Base-by-base conservation (phyloP, 2,888 invertebrate species). In the Leptogaster cylindrica region DNA sequence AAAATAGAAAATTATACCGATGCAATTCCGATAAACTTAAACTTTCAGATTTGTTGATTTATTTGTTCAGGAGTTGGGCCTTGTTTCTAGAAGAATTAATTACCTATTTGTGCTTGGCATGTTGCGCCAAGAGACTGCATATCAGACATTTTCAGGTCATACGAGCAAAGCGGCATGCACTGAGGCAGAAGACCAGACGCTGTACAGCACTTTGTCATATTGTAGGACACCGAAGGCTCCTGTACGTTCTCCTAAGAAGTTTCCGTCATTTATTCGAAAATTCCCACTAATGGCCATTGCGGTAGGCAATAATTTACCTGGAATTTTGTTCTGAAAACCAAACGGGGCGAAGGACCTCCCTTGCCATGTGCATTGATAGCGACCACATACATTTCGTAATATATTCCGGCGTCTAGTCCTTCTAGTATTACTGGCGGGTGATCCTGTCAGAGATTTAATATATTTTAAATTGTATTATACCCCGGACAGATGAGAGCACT, bases 131-230 rank as follows among this genome's bases (percentile, higher is more conserved):
- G 77, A 41, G 85, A 83, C 75, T 90, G 86, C 69, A 93, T 84
- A 77, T 92, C 91, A 2, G 89, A 87, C 88, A 93, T 89, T 75
- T 88, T 90, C 55, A 92, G 91, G 76, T 92, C 88, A 78, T 91
- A 93, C 0, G 90, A 87, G 75, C 93, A 93, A 8, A 93, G 84
- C 1, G 91, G 90, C 81, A 90, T 84, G 76, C 92, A 92, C 68
- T 80, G 79, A 4, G 80, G 78, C 71, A 79, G 64, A 27, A 81
- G 71, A 10, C 88, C 88, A 3, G 90, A 89, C 2, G 86, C 83
- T 27, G 87, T 85, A 77, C 93, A 93, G 76, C 93, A 93, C 3
- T 87, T 86, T 0, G 90, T 90, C 76, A 91, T 88, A 79, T 93
- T 93, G 83, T 93, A 93, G 55, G 85, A 82, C 55, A 85, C 82